Base-by-base conservation (phyloP, 1,140 invertebrate species). In the Venturia canescens region DNA sequence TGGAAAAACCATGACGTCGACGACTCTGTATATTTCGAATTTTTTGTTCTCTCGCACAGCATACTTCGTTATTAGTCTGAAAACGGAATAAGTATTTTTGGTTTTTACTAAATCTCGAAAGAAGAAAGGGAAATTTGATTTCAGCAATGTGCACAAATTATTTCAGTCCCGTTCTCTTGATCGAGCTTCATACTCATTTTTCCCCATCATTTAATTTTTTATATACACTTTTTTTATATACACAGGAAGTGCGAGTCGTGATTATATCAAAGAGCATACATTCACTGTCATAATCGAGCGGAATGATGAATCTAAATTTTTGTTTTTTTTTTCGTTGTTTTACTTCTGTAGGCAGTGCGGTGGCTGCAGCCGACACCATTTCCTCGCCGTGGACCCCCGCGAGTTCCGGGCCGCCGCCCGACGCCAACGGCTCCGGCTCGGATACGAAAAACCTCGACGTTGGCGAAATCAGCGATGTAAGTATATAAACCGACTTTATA, bases 361-460 rank as follows among this genome's bases (percentile, higher is more conserved):
- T 95, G 92, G 94, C 91, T 92, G 91, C 94, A 93, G 94, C 95
- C 94, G 94, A 95, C 96, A 96, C 95, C 93, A 96, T 97, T 95
- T 95, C 95, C 93, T 96, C 96, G 89, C 95, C 96, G 94, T 97
- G 96, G 96, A 96, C 95, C 92, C 94, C 94, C 88, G 93, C 93
- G 89, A 93, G 93, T 95, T 93, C 93, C 94, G 94, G 94, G 93
- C 93, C 93, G 93, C 94, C 93, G 94, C 94, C 94, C 93, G 92
- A 95, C 92, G 94, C 94, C 92, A 95, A 95, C 92, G 94, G 94
- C 92, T 94, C 94, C 93, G 95, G 95, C 93, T 95, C 94, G 93
- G 95, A 96, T 93, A 94, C 94, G 89, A 95, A 96, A 92, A 95
- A 96, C 91, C 93, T 96, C 90, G 96, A 96, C 92, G 96, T 96